These are phyloP conservation scores for Diabrotica virgifera DNA, from an alignment of 1,140 invertebrate species.

Conservation along the genomic window DNA sequence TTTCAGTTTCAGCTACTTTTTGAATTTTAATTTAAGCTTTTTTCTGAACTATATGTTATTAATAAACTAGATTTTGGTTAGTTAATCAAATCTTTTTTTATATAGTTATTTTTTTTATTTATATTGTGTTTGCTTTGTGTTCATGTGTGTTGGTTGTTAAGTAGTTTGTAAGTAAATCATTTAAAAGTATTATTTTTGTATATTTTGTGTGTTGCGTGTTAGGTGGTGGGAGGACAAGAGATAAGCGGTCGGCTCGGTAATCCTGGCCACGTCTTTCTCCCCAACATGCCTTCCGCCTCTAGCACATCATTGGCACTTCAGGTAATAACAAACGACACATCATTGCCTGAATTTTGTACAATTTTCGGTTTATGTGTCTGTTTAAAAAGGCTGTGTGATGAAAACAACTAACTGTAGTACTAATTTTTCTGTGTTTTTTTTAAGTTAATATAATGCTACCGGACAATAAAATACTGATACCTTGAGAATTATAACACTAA, in stretches of 20 bases:
- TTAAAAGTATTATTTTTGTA: background rate
- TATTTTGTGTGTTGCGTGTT: slow-evolving; percentile 36
- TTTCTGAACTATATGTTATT: too few relatives aligned
- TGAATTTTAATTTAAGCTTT: too few relatives aligned
- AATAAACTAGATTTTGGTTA: too few relatives aligned
- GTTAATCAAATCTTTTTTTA: background rate
- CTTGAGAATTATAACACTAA: too few relatives aligned
- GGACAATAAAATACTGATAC: too few relatives aligned
- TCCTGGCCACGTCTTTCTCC: slow-evolving; percentile 54
- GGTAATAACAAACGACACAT: slow-evolving; percentile 28
- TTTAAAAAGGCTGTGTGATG: too few relatives aligned
- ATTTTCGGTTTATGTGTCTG: too few relatives aligned
- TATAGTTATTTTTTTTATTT: background rate
- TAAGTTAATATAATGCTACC: too few relatives aligned
- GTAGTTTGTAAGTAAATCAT: background rate
- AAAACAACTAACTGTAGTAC: too few relatives aligned
- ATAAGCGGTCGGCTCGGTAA: slow-evolving; percentile 48
- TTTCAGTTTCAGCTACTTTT: too few relatives aligned
- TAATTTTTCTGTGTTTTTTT: too few relatives aligned
- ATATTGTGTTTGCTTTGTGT: background rate
- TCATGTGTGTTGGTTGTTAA: background rate
- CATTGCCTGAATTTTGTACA: too few relatives aligned
- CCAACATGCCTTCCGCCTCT: slow-evolving; percentile 52
- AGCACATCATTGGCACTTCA: slow-evolving; percentile 40
- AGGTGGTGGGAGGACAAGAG: slow-evolving; percentile 47